Evolutionary conservation across 1,140 invertebrate species (phyloP).

Genomic region (Macrobrachium rosenbergii): DNA sequence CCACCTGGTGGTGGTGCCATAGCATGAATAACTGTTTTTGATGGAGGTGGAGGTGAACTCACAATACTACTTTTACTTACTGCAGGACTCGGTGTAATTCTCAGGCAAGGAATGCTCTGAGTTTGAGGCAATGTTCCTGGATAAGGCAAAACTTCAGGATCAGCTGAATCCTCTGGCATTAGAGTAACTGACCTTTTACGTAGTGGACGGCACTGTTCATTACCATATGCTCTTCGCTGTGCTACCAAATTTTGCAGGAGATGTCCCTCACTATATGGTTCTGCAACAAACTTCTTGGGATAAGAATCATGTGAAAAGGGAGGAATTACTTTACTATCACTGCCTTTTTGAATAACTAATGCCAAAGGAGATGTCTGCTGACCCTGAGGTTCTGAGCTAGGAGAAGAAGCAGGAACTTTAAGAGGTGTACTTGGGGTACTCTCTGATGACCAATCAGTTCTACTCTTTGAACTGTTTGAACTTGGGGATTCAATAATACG

Average conservation of each 20-base stretch:
- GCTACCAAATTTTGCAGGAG: conserved; percentile 4
- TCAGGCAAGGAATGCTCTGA: conserved; percentile 30
- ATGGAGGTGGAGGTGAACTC: conserved; percentile 10
- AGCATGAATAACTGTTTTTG: conserved; percentile 3
- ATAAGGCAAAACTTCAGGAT: conserved; percentile 15
- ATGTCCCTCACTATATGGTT: background rate
- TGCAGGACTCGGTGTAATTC: conserved; percentile 22
- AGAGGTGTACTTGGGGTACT: conserved; percentile 12
- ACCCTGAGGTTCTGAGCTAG: conserved; percentile 29
- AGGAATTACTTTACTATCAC: background rate
- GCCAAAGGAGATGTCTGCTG: conserved; percentile 54
- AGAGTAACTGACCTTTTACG: conserved; percentile 41
- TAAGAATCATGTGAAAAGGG: background rate
- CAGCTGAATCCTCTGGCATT: conserved; percentile 24
- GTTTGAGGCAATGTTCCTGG: conserved; percentile 19
- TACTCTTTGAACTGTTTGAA: conserved; percentile 36
- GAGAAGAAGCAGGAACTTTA: conserved; percentile 45
- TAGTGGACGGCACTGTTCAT: conserved; percentile 39
- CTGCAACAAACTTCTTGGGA: too few relatives aligned
- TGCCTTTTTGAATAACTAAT: conserved; percentile 47
- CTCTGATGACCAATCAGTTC: conserved; percentile 35
- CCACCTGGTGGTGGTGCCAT: conserved; percentile 37
- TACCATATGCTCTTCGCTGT: conserved; percentile 25
- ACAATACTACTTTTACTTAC: background rate
- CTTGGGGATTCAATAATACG: conserved; percentile 47